Conservation (phyloP, 2,888 invertebrate species). For the Neoascia interrupta region DNA sequence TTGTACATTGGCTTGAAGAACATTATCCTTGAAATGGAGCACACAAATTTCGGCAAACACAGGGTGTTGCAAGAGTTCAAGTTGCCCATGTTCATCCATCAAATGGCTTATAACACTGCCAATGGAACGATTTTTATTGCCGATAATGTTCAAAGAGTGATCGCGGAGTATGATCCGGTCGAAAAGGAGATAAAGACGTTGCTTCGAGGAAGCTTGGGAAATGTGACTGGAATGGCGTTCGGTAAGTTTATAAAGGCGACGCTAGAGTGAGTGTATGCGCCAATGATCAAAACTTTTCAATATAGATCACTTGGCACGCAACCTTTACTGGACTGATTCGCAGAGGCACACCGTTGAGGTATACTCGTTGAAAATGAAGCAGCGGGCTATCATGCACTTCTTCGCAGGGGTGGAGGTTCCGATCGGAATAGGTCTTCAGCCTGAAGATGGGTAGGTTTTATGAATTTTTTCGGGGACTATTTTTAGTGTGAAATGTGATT, state of each 20-base stretch:
- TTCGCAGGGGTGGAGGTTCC: constrained; percentile 83
- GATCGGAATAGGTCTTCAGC: constrained; percentile 84
- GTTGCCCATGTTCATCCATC: constrained; percentile 82
- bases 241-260: constrained; percentile 76
- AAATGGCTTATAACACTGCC: constrained; percentile 84
- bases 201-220: constrained; percentile 79
- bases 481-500: not conserved
- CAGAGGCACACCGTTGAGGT: constrained; percentile 84
- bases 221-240: constrained; percentile 82
- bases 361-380: constrained; percentile 82
- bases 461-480: too few species aligned
- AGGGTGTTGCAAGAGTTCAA: constrained; percentile 80
- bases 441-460: constrained; percentile 74
- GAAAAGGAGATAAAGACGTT: constrained; percentile 74
- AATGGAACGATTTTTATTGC: constrained; percentile 81
- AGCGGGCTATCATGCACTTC: constrained; percentile 83
- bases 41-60: constrained; percentile 85
- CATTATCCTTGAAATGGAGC: constrained; percentile 83
- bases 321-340: constrained; percentile 87
- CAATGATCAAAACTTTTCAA: constrained; percentile 14
- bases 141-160: constrained; percentile 80
- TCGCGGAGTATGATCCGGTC: constrained; percentile 79
- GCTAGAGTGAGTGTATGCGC: not conserved
- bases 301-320: constrained; percentile 86
- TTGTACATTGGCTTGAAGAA: constrained; percentile 81